Evolutionary conservation across 2,888 invertebrate genomes (phyloP).

Genomic region (Norana najaformis): DNA sequence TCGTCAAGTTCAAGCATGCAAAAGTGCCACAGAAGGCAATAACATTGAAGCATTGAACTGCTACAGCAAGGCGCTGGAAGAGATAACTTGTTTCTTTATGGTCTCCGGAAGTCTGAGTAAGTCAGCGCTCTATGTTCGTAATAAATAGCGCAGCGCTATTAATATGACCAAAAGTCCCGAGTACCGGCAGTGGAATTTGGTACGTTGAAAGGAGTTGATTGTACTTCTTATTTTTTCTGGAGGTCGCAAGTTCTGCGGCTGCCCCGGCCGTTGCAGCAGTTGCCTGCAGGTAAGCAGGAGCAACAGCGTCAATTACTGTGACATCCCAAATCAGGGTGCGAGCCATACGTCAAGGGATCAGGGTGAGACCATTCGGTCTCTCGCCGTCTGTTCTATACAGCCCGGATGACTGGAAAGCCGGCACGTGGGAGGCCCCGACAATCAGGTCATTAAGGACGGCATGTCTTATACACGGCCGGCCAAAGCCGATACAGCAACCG

Average conservation of each 20-base stretch:
- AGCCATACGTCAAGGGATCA: background rate
- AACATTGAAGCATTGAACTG: too few species aligned
- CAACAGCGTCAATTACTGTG: background rate
- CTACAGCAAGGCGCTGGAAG: too few species aligned
- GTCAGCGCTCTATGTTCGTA: background rate
- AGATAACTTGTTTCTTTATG: too few species aligned
- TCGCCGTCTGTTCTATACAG: background rate
- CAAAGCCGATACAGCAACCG: background rate
- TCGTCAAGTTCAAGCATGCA: background rate
- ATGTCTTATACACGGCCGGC: background rate
- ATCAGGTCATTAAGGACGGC: background rate
- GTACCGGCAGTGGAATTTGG: background rate
- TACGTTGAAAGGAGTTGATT: background rate
- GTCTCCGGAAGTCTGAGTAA: background rate
- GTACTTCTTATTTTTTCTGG: background rate
- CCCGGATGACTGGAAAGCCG: background rate
- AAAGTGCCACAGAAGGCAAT: too few species aligned
- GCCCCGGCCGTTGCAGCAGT: background rate
- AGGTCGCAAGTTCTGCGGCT: too few species aligned
- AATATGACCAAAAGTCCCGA: background rate
- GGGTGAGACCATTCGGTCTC: background rate
- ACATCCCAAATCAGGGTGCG: background rate
- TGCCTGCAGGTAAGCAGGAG: too few species aligned
- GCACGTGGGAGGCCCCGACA: background rate
- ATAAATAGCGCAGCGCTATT: background rate